A percentile compares a stretch with the other conserved stretches of the same genome.
Evolutionary conservation across 2,113 vertebrate species (phyloP).

Genomic region (Anolis carolinensis): DNA sequence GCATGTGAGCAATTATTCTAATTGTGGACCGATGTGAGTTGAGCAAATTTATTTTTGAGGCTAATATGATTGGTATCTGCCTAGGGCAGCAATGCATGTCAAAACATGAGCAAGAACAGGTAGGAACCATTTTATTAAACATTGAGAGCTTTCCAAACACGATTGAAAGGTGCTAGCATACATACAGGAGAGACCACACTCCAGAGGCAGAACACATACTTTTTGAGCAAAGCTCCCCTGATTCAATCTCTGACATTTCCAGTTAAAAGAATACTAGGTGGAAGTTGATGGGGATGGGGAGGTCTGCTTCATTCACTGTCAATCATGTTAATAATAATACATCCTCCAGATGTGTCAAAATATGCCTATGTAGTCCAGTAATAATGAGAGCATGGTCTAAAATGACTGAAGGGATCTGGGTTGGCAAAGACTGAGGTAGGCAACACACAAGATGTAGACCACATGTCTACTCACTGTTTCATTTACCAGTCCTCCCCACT

Average conservation of each 20-base stretch:
- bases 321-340: too few species aligned
- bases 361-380: neutral
- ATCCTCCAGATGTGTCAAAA: neutral
- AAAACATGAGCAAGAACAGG: neutral
- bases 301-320: neutral
- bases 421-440: neutral
- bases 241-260: neutral
- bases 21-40: neutral
- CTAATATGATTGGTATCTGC: neutral
- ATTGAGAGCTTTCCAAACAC: too few species aligned
- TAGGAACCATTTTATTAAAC: neutral
- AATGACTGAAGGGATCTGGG: neutral
- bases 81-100: neutral
- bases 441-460: neutral
- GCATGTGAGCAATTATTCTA: neutral
- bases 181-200: too few species aligned
- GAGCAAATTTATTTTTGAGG: neutral
- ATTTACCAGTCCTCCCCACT: neutral
- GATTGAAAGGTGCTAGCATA: too few species aligned
- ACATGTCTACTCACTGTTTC: neutral
- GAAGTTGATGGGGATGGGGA: neutral
- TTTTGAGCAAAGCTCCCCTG: neutral
- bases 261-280: neutral
- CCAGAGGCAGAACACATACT: neutral
- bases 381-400: neutral